Evolutionary conservation across 2,888 invertebrate species (phyloP), one percentile per base, ranked within the genome.

Genomic region (Epinotia demarniana): DNA sequence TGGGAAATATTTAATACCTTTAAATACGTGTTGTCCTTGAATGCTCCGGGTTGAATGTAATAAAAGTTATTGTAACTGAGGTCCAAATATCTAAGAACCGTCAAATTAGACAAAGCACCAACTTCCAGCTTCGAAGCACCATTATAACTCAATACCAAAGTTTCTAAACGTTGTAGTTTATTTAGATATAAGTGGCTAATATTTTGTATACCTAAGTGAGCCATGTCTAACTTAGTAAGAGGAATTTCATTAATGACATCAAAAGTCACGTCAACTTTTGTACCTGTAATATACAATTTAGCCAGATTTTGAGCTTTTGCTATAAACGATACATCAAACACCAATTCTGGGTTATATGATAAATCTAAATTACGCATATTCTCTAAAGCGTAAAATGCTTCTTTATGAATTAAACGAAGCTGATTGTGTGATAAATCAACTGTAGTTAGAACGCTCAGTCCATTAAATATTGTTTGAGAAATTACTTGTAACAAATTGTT

Each of bases 1-100:
- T 91, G 90, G 18, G 92, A 92, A 71, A 92, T 77, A 71, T 90
- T 91, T 4, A 92, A 80, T 8, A 66, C 74, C 33, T 77, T 23
- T 43, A 92, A 80, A 8, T 83, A 76, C 11, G 67, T 73, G 39
- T 88, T 90, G 11, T 89, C 86, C 79, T 83, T 88, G 73, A 92
- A 90, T 46, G 82, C 81, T 4, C 90, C 89, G 0, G 90, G 87
- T 80, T 91, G 89, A 72, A 92, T 87, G 33, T 76, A 84, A 43
- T 77, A 80, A 76, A 92, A 85, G 77, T 85, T 80, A 74, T 92
- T 92, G 33, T 78, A 84, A 79, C 92, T 91, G 27, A 92, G 73
- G 80, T 92, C 91, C 68, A 92, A 79, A 49, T 74, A 61, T 33
- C 62, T 73, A 16, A 92, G 78, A 53, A 76, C 55, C n/a, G 46